Evolutionary conservation across 2,888 invertebrate species (phyloP), one percentile per base, ranked within the genome.

Genomic region (Lordiphosa andalusiaca): DNA sequence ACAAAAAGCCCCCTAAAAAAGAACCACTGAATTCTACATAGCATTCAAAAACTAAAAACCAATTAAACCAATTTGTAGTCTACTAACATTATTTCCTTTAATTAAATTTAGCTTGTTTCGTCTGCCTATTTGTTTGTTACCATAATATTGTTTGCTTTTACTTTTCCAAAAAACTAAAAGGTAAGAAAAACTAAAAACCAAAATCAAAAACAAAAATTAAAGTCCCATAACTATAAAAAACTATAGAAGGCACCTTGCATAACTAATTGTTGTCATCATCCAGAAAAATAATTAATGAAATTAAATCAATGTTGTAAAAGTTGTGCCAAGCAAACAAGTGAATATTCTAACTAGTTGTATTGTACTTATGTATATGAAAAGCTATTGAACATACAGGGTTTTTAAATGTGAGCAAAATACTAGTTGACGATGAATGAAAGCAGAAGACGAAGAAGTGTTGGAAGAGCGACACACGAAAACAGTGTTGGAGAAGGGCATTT

Each of bases 361-460:
- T 66, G 54, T 66, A 66, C 30, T 30, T 60, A 61, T 67, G 55
- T 30, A 30, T 30, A 30, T 30, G 30, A 30, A 63, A 74, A 73
- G 71, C 78, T 78, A 84, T 84, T 84, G 77, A 78, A 82, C 80
- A 81, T 81, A 81, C 81, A 81, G 81, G 81, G 81, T 81, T 81
- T 68, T 81, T 84, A 85, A 84, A 80, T 80, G 80, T 82, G 85
- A 80, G 83, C 74, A 83, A 75, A 30, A 74, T 74, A 81, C 58
- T 65, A 82, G 67, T 51, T 56, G 66, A 56, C 16, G 44, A 56
- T 16, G 50, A 19, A 19, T 12, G 16, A 21, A 21, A 36, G 6
- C 38, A 6, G 30, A 33, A 16, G 46, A 30, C 36, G 40, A 23
- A 21, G 40, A 25, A 36, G 60, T 63, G 74, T 67, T 61, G 60